Base-by-base conservation (phyloP, 1,140 invertebrate genomes). In the Brachionus koreanus region DNA sequence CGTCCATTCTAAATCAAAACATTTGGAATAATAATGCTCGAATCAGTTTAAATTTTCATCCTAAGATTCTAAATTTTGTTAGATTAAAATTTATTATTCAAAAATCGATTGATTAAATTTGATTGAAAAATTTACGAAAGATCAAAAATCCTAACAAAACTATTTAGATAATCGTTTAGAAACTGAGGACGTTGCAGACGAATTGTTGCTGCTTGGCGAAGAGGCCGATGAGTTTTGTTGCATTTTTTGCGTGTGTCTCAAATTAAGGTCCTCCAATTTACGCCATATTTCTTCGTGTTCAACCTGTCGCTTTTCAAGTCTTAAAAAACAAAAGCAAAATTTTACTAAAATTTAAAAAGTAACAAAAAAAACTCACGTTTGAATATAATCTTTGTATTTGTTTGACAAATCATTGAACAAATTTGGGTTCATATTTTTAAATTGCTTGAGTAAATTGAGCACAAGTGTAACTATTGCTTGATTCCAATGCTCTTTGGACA, bases 401-500 rank as follows among this genome's bases (percentile, higher is more conserved):
- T 57, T 65, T 23, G 76, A 61, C 16, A 79, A 65, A 57, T 79
- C 76, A 33, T 57, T 79, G 76, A 79, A 79, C 76, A 79, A 65
- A 42, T 61, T 79, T 7, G 43, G 57, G 29, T 79, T 65, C 33
- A 79, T 79, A 25, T 37, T 65, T 79, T 79, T 79, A 25, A 79
- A 65, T 43, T 79, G 76, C n/a, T 79, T 79, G 39, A 79, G 76
- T 37, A 79, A 79, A 79, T 79, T 79, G 23, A 79, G 49, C 12
- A 79, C 76, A 37, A 79, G 33, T 35, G 76, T 65, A 12, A 79
- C 76, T 42, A 79, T 79, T 29, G 76, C 49, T 91, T 98, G 98
- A 90, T 99, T 99, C 97, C 97, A 99, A 89, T 99, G 97, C 86
- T 94, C 94, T 89, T 98, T 97, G 19, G 95, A 97, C 89, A 96